Evolutionary conservation across 2,797 vertebrate genomes (phyloP).

Genomic region (Muscicapa comitata): DNA sequence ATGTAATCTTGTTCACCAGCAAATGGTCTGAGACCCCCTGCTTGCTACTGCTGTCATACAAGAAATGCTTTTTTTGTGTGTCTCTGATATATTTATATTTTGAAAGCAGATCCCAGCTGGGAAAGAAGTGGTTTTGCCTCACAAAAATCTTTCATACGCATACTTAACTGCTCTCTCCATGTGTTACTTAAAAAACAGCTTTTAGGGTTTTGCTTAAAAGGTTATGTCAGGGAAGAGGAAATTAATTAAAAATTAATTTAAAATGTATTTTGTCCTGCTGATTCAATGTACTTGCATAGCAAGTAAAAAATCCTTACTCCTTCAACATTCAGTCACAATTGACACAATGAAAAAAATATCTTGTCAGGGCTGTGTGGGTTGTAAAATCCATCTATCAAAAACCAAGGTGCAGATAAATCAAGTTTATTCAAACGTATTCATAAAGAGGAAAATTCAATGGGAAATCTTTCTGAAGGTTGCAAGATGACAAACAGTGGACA

Average conservation of each 20-base stretch:
- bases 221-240: neutral
- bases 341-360: neutral
- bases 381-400: neutral
- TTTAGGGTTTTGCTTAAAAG: neutral
- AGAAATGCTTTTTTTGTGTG: conserved; percentile 26
- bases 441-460: neutral
- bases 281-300: neutral
- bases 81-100: conserved; percentile 47
- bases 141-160: neutral
- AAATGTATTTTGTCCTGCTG: neutral
- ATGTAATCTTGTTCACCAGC: conserved; percentile 66
- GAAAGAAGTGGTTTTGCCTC: conserved; percentile 7
- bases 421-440: neutral
- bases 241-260: neutral
- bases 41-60: conserved; percentile 56
- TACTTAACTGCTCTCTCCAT: neutral
- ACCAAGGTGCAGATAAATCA: neutral
- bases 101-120: conserved; percentile 52
- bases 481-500: neutral
- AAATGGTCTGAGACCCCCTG: conserved; percentile 65
- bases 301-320: neutral
- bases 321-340: neutral
- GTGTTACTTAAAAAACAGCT: neutral
- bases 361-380: neutral
- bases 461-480: neutral